Percentiles rank a stretch among this genome's conserved stretches.
Conservation (phyloP, 2,113 vertebrate genomes). For the Pseudopipra pipra region DNA sequence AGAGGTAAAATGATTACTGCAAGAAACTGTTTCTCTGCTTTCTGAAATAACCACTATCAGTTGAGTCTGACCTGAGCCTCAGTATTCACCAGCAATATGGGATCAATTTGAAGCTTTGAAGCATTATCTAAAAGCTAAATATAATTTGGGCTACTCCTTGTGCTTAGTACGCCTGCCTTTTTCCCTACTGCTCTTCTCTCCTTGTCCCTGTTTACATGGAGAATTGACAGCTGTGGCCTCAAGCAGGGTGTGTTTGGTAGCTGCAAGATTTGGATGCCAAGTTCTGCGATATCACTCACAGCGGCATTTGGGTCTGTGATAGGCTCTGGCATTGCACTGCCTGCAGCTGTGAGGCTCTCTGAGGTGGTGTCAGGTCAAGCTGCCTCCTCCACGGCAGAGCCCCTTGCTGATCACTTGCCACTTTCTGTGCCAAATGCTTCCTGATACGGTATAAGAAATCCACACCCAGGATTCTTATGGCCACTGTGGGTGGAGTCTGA, state of each 20-base stretch:
- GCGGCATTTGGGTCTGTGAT: conserved; percentile 49
- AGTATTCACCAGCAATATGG: background rate
- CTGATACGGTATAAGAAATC: background rate
- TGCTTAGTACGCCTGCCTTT: background rate
- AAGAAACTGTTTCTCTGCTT: background rate
- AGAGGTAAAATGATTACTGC: background rate
- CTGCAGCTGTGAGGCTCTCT: conserved; percentile 55
- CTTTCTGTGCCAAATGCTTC: background rate
- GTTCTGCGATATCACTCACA: conserved; percentile 46
- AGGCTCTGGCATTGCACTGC: conserved; percentile 39
- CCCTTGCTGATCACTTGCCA: background rate
- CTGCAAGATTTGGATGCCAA: conserved; percentile 66
- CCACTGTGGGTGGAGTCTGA: background rate
- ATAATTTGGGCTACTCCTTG: background rate
- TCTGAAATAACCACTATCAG: background rate
- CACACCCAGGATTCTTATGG: background rate
- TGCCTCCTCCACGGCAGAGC: background rate
- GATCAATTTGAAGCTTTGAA: background rate
- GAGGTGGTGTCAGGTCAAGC: conserved; percentile 60
- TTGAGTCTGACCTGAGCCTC: background rate
- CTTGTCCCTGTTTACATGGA: conserved; percentile 26
- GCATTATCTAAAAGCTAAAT: background rate
- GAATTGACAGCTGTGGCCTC: conserved; percentile 68
- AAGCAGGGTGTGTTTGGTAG: conserved; percentile 66
- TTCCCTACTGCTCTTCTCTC: background rate